phyloP scores from a whole-genome alignment of 2,888 invertebrate genomes.

The Stegana nigrithorax region DNA sequence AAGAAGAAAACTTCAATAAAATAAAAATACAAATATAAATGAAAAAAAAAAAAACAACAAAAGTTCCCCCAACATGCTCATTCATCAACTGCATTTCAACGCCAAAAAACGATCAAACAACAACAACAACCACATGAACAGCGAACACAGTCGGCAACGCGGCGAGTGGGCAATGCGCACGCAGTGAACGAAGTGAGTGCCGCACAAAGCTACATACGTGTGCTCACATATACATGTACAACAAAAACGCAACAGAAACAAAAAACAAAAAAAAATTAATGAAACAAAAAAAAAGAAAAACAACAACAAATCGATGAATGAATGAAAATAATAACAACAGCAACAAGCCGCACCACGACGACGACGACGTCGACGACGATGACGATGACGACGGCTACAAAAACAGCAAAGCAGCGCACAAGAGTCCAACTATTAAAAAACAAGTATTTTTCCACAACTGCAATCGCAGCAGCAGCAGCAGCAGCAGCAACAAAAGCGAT shows the following conservation, averaged over 20 bases:
- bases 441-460: constrained; percentile 32
- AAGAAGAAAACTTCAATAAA: constrained; percentile 35
- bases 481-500: too few relatives aligned
- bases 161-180: not conserved
- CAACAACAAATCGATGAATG: constrained; percentile 10
- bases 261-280: not conserved
- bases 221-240: too few relatives aligned
- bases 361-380: constrained; percentile 25
- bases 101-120: constrained; percentile 49
- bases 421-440: too few relatives aligned
- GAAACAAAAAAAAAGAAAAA: not conserved
- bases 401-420: not conserved
- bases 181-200: too few relatives aligned
- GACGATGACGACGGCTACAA: constrained; percentile 22
- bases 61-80: constrained; percentile 31
- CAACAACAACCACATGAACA: not conserved
- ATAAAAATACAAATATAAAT: constrained; percentile 28
- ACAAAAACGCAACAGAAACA: not conserved
- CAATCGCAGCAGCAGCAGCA: not conserved
- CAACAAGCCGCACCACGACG: constrained; percentile 10
- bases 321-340: constrained; percentile 5
- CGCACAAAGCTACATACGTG: not conserved
- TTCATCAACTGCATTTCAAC: constrained; percentile 61
- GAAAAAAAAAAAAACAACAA: constrained; percentile 5
- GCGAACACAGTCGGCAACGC: constrained; percentile 7